Base-by-base conservation (phyloP, 2,797 vertebrate genomes). In the Sitta carolinensis region DNA sequence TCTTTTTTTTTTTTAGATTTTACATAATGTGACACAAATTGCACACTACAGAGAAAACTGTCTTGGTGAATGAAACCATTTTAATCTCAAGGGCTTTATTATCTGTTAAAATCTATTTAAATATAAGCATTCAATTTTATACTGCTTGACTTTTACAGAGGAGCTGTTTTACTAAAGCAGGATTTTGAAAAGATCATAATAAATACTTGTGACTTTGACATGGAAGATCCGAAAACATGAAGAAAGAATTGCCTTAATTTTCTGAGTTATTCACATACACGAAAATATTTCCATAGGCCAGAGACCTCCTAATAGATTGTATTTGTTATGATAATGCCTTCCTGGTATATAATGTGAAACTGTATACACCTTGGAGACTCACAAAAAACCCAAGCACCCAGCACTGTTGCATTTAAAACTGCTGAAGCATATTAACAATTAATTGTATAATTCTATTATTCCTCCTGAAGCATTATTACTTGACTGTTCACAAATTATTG, bases 41-140 rank as follows among this genome's bases (percentile, higher is more conserved):
- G 93, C 97, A 97, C 51, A 74, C 81, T 96, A 91, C 88, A 91
- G 94, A 94, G 95, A 69, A 95, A 97, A 97, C 89, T 95, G 90
- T 97, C 94, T 97, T 30, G 32, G 90, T 95, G 90, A 98, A 97
- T 96, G 90, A 97, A 97, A 96, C 92, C 92, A 94, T 97, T 97
- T 97, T 97, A 96, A 97, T 97, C 96, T 97, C 95, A 89, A 96
- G 95, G 94, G 95, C 85, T 98, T 97, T 98, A 97, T 96, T 97
- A 97, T 97, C 97, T 98, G 93, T 97, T 98, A 97, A 97, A 97
- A 96, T 96, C 85, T 97, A 95, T 97, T 98, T 97, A 97, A 98
- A 97, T 94, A 97, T 89, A 97, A 90, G 95, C 92, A 97, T 94
- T 97, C 96, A 92, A 84, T 96, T 97, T 97, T 96, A 95, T 74